A percentile compares a stretch with the other conserved stretches of the same genome.
These are phyloP conservation scores for Rhinolophus sinicus DNA, from an alignment of 2,113 vertebrate species.

Conservation along the genomic window DNA sequence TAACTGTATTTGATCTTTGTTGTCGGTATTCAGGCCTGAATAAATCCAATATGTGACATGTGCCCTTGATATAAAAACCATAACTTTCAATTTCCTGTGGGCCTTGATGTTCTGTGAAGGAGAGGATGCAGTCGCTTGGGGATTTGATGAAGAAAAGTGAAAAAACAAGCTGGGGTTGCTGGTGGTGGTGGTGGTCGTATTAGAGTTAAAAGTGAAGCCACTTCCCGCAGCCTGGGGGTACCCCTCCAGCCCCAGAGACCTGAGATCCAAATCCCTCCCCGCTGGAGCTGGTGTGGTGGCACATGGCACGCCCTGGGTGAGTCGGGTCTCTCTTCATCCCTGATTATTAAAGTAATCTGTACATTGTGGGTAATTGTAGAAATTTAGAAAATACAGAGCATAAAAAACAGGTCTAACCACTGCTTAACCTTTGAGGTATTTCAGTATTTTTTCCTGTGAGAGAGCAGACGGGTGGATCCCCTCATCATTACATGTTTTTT, in stretches of 20 bases:
- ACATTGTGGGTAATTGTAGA: too few species aligned
- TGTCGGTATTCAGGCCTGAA: neutral
- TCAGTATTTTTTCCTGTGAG: neutral
- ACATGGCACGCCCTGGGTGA: too few species aligned
- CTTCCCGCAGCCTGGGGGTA: neutral
- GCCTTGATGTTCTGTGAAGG: neutral
- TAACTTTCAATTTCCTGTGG: neutral
- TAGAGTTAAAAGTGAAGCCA: neutral
- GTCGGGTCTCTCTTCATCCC: neutral
- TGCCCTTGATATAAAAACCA: neutral
- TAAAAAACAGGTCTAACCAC: neutral
- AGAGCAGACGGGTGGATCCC: neutral
- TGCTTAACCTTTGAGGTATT: neutral
- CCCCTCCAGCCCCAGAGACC: neutral
- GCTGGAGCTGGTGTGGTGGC: accelerated
- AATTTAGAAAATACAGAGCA: neutral
- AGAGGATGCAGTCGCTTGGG: neutral
- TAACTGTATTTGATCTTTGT: neutral
- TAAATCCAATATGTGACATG: neutral
- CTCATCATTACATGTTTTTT: neutral
- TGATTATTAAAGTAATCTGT: neutral
- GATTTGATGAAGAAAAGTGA: neutral
- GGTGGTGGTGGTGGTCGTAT: neutral
- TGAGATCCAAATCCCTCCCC: accelerated
- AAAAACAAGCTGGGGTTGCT: neutral